These are phyloP conservation scores for Machimus atricapillus DNA, from an alignment of 2,888 invertebrate genomes.

Conservation along the genomic window DNA sequence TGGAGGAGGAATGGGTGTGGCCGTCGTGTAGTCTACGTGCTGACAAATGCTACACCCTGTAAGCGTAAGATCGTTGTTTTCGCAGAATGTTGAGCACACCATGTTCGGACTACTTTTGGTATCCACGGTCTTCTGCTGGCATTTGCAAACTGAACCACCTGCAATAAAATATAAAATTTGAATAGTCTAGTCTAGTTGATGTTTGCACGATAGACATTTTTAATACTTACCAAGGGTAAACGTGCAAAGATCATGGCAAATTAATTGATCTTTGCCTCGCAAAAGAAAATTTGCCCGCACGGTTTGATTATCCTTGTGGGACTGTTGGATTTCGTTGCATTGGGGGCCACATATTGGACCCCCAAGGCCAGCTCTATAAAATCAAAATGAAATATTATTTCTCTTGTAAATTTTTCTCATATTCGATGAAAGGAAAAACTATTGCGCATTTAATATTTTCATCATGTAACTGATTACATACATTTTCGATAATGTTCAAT, in stretches of 20 bases:
- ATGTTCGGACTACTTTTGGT: slow-evolving; percentile 39
- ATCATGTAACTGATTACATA: too few species aligned
- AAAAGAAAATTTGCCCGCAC: slow-evolving; percentile 47
- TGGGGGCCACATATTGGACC: slow-evolving; percentile 54
- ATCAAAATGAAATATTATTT: not conserved
- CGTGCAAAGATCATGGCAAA: slow-evolving; percentile 69
- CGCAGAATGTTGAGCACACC: slow-evolving; percentile 56
- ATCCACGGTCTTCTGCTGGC: slow-evolving; percentile 38
- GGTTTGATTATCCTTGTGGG: not conserved
- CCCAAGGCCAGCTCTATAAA: slow-evolving; percentile 58
- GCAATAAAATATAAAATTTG: not conserved
- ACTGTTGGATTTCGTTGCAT: slow-evolving; percentile 22
- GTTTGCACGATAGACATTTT: not conserved
- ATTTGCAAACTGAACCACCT: slow-evolving; percentile 53
- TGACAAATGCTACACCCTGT: slow-evolving; percentile 55
- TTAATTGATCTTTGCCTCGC: slow-evolving; percentile 54
- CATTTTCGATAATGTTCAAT: too few species aligned
- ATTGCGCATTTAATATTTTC: too few species aligned
- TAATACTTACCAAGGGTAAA: slow-evolving; percentile 65
- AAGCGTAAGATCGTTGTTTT: slow-evolving; percentile 52
- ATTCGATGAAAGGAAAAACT: not conserved
- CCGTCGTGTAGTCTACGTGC: slow-evolving; percentile 24
- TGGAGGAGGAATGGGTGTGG: not conserved
- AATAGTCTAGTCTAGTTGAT: not conserved
- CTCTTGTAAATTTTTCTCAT: not conserved